These are phyloP conservation scores for Mesocricetus auratus DNA, from an alignment of 2,113 vertebrate genomes.

Conservation along the genomic window DNA sequence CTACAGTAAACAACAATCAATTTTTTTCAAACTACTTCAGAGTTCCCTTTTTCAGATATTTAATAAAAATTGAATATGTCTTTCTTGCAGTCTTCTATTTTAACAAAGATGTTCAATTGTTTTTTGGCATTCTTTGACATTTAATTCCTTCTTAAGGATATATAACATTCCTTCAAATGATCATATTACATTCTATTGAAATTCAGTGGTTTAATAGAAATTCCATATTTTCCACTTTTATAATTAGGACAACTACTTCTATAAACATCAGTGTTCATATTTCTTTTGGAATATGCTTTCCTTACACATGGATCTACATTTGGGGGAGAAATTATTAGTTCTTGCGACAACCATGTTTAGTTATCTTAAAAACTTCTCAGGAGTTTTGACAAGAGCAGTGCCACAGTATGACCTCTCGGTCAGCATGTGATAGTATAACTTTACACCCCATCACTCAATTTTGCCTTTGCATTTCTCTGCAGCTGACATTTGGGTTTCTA, in stretches of 20 bases:
- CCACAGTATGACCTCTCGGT: not conserved
- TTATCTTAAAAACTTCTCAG: not conserved
- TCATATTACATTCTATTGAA: not conserved
- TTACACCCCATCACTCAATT: not conserved
- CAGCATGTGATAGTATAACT: not conserved
- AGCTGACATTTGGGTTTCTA: not conserved
- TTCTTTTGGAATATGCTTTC: not conserved
- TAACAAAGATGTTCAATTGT: not conserved
- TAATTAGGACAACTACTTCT: too few relatives aligned
- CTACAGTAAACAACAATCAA: not conserved
- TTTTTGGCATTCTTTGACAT: not conserved
- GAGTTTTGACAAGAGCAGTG: not conserved
- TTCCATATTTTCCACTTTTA: not conserved
- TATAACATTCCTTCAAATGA: not conserved
- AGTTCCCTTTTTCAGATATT: not conserved
- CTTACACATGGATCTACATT: accelerated
- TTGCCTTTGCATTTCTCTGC: not conserved
- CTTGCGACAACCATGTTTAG: not conserved
- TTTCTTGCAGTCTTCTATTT: not conserved
- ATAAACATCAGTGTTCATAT: not conserved
- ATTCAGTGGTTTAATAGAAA: not conserved
- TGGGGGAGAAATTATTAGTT: not conserved
- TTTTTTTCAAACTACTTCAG: not conserved
- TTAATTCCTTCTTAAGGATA: not conserved
- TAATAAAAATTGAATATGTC: not conserved